These are phyloP conservation scores for Stegophylla sp. DNA, from an alignment of 2,888 invertebrate genomes.

Conservation along the genomic window DNA sequence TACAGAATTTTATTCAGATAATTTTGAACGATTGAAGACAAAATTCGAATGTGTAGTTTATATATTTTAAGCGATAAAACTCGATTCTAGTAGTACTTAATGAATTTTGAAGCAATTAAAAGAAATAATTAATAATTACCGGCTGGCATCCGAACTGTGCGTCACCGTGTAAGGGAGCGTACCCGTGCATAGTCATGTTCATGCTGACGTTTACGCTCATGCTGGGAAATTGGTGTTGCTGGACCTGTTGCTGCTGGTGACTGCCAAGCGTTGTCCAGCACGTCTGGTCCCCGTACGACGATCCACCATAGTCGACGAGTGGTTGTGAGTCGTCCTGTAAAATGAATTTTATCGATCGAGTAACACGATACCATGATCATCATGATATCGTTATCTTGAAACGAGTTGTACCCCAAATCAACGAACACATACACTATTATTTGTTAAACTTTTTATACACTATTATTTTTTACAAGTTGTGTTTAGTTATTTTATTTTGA, in stretches of 20 bases:
- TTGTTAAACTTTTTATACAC: too few relatives aligned
- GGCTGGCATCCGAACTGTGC: constrained; percentile 75
- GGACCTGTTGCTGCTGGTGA: constrained; percentile 46
- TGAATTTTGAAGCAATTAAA: not conserved
- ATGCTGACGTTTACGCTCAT: constrained; percentile 97
- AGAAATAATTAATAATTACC: constrained; percentile 65
- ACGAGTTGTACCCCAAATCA: too few relatives aligned
- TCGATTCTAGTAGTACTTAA: not conserved
- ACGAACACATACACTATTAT: too few relatives aligned
- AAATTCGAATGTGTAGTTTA: too few relatives aligned
- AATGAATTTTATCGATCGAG: not conserved
- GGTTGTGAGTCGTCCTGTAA: constrained; percentile 40
- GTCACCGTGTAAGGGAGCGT: constrained; percentile 64
- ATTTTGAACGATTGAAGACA: too few relatives aligned
- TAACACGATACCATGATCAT: not conserved
- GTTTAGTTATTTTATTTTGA: too few relatives aligned
- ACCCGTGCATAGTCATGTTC: constrained; percentile 94
- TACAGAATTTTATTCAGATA: too few relatives aligned
- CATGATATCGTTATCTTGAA: too few relatives aligned
- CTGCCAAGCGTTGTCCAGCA: constrained; percentile 63
- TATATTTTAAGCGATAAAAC: too few relatives aligned
- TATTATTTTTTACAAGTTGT: too few relatives aligned
- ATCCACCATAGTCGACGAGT: constrained; percentile 28
- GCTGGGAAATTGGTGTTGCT: constrained; percentile 72
- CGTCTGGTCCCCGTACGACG: constrained; percentile 49